Base-by-base conservation (phyloP, 2,888 invertebrate genomes). In the Heliconius cydno region DNA sequence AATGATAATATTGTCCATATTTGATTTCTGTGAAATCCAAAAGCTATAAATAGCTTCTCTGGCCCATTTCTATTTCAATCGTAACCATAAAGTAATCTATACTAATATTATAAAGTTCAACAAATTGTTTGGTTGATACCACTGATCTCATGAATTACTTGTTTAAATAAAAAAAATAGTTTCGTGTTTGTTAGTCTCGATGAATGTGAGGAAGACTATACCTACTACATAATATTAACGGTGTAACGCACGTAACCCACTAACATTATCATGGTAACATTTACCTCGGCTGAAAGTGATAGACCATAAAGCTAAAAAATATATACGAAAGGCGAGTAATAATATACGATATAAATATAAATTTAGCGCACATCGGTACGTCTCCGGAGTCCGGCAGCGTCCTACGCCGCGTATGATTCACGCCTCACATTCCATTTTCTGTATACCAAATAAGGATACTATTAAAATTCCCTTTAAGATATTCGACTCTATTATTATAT, bases 351-450 rank as follows among this genome's bases (percentile, higher is more conserved):
- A 46, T 78, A 74, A 74, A 78, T 30, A 74, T 74, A 60, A 68
- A 60, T 60, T 60, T 68, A n/a, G 78, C 67, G n/a, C 74, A 74
- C 41, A 66, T 46, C 25, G 30, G 22, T 74, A 7, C 9, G n/a
- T 46, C 30, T 30, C 19, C 15, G 25, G 2, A 15, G 34, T 9
- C 25, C 15, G 57, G 74, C 28, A 38, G 34, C 88, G 87, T 87
- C 91, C 91, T 90, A 91, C 92, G 91, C 91, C 81, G 83, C 83
- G 82, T 87, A 88, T 92, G 92, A 92, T 89, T 92, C 92, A 92
- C 87, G 84, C 86, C 81, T 84, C 84, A 85, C 82, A 86, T 84
- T 85, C 85, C 86, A 85, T 85, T 86, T 84, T 82, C 85, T 83
- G 84, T 88, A 85, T 78, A 78, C 91, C 92, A 80, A 85, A 90